These are phyloP conservation scores for Zoanthus sansibaricus DNA, from an alignment of 92 coral and sea anemone species.

Conservation along the genomic window DNA sequence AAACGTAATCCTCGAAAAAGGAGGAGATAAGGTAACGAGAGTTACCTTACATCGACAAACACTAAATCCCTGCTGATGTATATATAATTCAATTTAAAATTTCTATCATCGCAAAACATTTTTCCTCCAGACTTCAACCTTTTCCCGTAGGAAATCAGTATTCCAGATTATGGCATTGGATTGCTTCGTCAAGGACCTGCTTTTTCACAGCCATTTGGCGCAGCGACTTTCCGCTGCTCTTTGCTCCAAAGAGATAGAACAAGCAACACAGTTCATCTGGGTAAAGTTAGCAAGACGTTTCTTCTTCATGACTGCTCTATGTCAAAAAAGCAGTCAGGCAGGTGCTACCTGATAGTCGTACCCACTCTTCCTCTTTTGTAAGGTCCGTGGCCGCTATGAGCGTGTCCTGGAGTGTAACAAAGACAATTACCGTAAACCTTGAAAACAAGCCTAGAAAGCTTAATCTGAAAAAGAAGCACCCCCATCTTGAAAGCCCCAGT, in stretches of 20 bases:
- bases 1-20: not conserved
- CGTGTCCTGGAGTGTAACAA: conserved; percentile 44
- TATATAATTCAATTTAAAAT: too few species aligned
- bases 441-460: too few species aligned
- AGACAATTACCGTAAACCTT: too few species aligned
- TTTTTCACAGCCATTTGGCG: not conserved
- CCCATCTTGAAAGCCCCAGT: too few species aligned
- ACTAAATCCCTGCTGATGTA: too few species aligned
- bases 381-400: conserved; percentile 58
- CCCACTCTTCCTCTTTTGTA: conserved; percentile 79
- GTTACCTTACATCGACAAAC: not conserved
- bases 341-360: conserved; percentile 65
- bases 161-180: not conserved
- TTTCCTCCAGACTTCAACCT: not conserved
- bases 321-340: conserved; percentile 28
- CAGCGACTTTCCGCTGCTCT: not conserved
- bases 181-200: not conserved
- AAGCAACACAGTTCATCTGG: not conserved
- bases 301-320: conserved; percentile 20
- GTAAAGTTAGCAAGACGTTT: not conserved
- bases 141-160: not conserved
- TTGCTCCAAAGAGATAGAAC: not conserved
- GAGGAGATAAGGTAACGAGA: not conserved
- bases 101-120: too few species aligned
- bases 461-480: too few species aligned